These are phyloP conservation scores for Adineta ricciae DNA, from an alignment of 2,888 invertebrate genomes.

Conservation along the genomic window DNA sequence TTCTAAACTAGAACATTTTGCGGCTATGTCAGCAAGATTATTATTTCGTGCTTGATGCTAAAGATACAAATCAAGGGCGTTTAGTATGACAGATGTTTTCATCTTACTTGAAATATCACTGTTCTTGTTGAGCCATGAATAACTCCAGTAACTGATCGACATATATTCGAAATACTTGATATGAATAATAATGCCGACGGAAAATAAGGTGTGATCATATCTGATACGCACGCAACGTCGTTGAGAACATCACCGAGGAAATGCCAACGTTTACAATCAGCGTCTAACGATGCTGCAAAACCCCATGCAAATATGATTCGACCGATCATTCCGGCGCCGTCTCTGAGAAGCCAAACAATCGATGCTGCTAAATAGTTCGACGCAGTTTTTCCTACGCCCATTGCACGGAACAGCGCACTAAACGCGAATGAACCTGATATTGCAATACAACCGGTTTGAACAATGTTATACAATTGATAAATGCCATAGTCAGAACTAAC, in stretches of 20 bases:
- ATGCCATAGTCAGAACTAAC: neutral
- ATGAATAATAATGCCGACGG: neutral
- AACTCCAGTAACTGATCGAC: neutral
- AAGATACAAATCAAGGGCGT: no score
- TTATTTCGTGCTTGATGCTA: neutral
- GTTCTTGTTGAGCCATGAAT: neutral
- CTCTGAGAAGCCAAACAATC: neutral
- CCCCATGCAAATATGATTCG: neutral
- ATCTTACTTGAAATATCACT: neutral
- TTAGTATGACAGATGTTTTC: no score
- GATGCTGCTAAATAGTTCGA: neutral
- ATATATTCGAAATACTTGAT: neutral
- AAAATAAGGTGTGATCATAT: neutral
- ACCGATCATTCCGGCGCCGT: neutral
- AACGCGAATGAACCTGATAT: neutral
- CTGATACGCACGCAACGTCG: neutral
- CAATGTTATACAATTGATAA: neutral
- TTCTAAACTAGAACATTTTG: neutral
- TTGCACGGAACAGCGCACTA: neutral
- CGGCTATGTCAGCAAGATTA: neutral
- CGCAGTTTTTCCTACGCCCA: neutral
- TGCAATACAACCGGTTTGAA: neutral
- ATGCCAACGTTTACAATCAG: neutral
- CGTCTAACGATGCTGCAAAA: neutral
- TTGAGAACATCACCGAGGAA: neutral